Evolutionary conservation across 2,113 vertebrate species (phyloP).

Genomic region (Triplophysa tibetana): DNA sequence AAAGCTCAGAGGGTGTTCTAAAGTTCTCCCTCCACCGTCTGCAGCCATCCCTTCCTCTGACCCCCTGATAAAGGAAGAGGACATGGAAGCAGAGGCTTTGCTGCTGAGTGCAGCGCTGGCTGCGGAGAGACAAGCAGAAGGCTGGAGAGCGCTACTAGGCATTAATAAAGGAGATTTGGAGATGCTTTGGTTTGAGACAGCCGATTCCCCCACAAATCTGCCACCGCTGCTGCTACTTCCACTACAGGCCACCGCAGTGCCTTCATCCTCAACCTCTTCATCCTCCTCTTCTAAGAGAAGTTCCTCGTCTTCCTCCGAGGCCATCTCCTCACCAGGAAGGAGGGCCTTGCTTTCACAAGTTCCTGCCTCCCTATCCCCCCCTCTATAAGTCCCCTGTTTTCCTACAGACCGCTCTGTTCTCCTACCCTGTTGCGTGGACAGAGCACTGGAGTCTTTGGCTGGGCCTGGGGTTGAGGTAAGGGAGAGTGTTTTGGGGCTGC

Average conservation of each 20-base stretch:
- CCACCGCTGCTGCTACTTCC: conserved; percentile 78
- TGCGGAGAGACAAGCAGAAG: conserved; percentile 83
- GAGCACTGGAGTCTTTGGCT: conserved; percentile 85
- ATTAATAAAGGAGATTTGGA: conserved; percentile 99
- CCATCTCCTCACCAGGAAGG: conserved; percentile 72
- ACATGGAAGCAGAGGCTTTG: conserved; percentile 87
- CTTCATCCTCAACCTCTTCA: conserved; percentile 82
- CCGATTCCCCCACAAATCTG: conserved; percentile 88
- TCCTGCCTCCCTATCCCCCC: conserved; percentile 76
- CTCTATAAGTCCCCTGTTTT: conserved; percentile 78
- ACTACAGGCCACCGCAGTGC: conserved; percentile 79
- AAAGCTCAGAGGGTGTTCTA: conserved; percentile 92
- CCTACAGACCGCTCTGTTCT: conserved; percentile 76
- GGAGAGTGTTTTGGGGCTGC: conserved; percentile 80
- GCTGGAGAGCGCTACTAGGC: conserved; percentile 97
- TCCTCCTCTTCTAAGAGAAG: conserved; percentile 87
- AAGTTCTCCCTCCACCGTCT: conserved; percentile 89
- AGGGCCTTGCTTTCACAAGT: conserved; percentile 67
- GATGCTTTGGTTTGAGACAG: conserved; percentile 99
- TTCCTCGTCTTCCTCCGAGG: conserved; percentile 86
- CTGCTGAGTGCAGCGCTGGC: conserved; percentile 78
- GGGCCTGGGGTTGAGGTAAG: conserved; percentile 93
- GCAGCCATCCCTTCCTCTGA: conserved; percentile 84
- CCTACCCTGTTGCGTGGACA: conserved; percentile 71
- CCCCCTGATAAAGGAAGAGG: conserved; percentile 85